Evolutionary conservation across 2,797 vertebrate species (phyloP).

Genomic region (Cynopterus sphinx): DNA sequence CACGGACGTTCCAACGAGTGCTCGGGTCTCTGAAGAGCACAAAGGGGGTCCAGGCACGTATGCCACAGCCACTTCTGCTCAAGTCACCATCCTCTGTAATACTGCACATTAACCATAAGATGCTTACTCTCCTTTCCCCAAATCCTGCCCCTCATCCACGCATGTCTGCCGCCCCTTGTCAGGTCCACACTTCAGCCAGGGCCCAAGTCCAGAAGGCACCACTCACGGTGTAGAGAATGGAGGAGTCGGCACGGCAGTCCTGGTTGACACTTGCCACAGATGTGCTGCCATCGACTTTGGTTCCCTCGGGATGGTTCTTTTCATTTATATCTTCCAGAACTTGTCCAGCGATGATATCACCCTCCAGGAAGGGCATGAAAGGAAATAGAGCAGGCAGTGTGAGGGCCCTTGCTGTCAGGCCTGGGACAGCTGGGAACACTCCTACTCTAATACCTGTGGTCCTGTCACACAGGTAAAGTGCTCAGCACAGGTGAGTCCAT

Average conservation of each 20-base stretch:
- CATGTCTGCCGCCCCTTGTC: neutral
- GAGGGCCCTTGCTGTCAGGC: neutral
- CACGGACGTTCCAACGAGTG: neutral
- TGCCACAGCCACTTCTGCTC: neutral
- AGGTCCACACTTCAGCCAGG: neutral
- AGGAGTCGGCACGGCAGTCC: accelerated
- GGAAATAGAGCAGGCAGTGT: neutral
- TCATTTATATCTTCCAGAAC: neutral
- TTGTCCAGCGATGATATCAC: neutral
- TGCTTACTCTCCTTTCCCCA: neutral
- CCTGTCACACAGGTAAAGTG: neutral
- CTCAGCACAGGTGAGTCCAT: neutral
- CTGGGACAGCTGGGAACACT: neutral
- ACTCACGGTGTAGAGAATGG: neutral
- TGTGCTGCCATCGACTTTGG: neutral
- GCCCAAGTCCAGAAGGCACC: neutral
- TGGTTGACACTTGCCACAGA: neutral
- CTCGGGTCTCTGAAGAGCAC: neutral
- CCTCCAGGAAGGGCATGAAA: neutral
- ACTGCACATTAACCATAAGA: neutral
- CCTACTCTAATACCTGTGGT: neutral
- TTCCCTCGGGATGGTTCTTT: neutral
- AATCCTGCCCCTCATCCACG: neutral
- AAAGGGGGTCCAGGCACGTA: neutral
- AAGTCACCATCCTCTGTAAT: neutral